These are phyloP conservation scores for Strix occidentalis DNA, from an alignment of 2,797 vertebrate species.

Conservation along the genomic window DNA sequence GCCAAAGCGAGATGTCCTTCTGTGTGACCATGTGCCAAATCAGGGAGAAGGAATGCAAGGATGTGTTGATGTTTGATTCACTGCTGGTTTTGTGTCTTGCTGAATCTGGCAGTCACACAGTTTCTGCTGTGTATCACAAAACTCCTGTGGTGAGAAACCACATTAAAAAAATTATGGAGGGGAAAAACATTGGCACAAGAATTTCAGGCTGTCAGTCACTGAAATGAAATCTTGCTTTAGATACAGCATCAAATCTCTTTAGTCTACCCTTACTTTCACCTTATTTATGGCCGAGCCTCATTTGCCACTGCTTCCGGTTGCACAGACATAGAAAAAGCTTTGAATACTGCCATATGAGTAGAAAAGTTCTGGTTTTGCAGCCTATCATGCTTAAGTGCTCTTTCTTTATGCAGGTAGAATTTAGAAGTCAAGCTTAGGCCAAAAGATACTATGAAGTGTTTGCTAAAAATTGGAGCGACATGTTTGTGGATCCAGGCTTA, in stretches of 20 bases:
- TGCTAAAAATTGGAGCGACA: neutral
- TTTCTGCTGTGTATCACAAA: neutral
- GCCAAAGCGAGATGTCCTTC: neutral
- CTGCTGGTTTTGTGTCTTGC: neutral
- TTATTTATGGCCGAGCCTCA: neutral
- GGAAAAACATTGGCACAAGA: neutral
- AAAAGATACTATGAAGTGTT: neutral
- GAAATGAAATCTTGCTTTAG: neutral
- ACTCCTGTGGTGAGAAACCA: neutral
- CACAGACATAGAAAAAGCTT: neutral
- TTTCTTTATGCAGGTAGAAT: neutral
- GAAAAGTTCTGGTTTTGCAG: neutral
- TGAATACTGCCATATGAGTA: neutral
- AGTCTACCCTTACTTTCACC: neutral
- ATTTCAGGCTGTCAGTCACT: neutral
- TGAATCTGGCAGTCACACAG: neutral
- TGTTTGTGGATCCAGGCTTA: neutral
- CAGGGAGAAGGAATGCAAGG: neutral
- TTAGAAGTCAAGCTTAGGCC: neutral
- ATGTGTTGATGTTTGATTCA: neutral
- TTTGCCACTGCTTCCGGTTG: neutral
- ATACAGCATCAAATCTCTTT: neutral
- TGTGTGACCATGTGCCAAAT: neutral
- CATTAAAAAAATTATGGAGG: neutral
- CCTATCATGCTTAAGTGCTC: neutral